Evolutionary conservation across 2,113 vertebrate genomes (phyloP).

Genomic region (Rhea americana): DNA sequence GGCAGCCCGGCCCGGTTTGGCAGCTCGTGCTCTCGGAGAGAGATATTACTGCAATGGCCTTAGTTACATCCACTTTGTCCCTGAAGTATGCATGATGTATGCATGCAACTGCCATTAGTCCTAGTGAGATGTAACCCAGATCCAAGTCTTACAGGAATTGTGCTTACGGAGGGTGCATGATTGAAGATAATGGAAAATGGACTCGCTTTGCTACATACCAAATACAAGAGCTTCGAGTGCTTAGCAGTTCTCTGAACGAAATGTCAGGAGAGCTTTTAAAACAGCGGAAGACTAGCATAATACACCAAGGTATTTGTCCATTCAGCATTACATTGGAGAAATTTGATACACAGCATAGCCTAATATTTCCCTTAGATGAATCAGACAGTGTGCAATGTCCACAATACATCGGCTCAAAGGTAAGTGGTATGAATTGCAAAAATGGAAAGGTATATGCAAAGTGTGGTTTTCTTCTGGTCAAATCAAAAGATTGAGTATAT

Average conservation of each 20-base stretch:
- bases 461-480: background rate
- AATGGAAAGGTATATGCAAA: background rate
- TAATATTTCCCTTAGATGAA: background rate
- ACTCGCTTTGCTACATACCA: background rate
- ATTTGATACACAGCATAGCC: background rate
- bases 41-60: fast-evolving
- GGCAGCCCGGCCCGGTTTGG: background rate
- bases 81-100: fast-evolving
- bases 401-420: background rate
- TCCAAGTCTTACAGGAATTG: background rate
- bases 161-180: background rate
- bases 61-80: fast-evolving
- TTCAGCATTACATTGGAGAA: background rate
- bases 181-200: background rate
- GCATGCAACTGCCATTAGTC: fast-evolving
- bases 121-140: background rate
- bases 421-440: background rate
- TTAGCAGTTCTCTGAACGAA: background rate
- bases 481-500: background rate
- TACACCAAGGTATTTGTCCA: background rate
- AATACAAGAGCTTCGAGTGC: background rate
- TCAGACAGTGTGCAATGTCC: background rate
- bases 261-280: background rate
- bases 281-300: background rate
- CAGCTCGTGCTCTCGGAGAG: background rate